Conservation (phyloP, 2,888 invertebrate species). For the Drosophila mayaguana region DNA sequence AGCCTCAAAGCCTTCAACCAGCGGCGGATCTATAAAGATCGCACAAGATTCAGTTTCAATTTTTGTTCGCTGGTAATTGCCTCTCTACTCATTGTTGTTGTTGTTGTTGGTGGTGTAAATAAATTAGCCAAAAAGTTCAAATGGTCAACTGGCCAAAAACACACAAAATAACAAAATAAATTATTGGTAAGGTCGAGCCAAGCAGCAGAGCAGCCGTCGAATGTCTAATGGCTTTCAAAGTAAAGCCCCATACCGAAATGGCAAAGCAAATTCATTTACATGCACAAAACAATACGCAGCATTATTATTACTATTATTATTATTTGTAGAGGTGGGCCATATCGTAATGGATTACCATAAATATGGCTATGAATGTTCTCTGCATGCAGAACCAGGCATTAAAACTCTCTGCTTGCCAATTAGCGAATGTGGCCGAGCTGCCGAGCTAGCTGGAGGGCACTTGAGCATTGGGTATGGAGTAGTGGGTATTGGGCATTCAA, state of each 20-base stretch:
- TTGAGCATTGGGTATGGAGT: conserved; percentile 18
- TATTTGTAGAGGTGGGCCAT: conserved; percentile 22
- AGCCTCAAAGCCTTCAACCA: conserved; percentile 52
- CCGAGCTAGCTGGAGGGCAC: conserved; percentile 50
- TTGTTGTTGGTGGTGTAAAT: conserved; percentile 22
- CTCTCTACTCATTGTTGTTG: neutral
- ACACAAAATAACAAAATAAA: conserved; percentile 25
- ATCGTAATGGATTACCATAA: conserved; percentile 53
- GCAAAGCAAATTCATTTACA: conserved; percentile 50
- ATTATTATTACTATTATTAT: conserved; percentile 20
- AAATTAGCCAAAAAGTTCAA: conserved; percentile 57
- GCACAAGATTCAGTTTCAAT: conserved; percentile 39
- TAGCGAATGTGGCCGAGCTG: conserved; percentile 46
- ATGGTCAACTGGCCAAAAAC: conserved; percentile 38
- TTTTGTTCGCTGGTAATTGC: conserved; percentile 41
- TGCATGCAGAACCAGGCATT: conserved; percentile 50
- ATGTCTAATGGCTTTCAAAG: conserved; percentile 30
- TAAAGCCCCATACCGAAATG: conserved; percentile 20
- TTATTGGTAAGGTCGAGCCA: conserved; percentile 37
- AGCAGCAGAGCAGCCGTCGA: conserved; percentile 7
- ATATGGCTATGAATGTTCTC: conserved; percentile 45
- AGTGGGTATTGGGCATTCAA: conserved; percentile 59
- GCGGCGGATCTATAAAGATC: conserved; percentile 33
- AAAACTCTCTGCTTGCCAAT: conserved; percentile 41
- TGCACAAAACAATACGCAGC: conserved; percentile 30